Conservation (phyloP, 2,113 vertebrate genomes). For the Ploceus nigricollis region DNA sequence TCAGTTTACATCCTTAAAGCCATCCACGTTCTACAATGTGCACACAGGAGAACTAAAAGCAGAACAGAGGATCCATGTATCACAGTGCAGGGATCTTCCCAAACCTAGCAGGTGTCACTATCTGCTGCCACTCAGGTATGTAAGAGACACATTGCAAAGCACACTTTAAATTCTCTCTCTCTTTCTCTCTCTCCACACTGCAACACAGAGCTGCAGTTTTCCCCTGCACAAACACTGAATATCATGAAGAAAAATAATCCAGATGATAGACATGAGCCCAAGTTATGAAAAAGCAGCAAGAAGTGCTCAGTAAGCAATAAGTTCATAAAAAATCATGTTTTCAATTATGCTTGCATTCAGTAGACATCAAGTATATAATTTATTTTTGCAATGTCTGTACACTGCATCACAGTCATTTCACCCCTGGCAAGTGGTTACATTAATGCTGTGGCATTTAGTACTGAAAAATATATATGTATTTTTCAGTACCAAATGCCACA, state of each 20-base stretch:
- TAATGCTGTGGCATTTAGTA: not conserved
- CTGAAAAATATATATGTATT: not conserved
- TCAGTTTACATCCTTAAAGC: not conserved
- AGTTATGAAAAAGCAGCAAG: not conserved
- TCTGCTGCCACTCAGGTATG: accelerated
- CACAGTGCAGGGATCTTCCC: not conserved
- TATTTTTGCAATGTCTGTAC: not conserved
- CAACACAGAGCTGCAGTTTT: not conserved
- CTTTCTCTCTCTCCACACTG: not conserved
- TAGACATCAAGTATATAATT: not conserved
- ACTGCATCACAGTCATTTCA: not conserved
- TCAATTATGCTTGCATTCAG: not conserved
- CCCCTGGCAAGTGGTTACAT: not conserved
- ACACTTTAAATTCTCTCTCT: not conserved
- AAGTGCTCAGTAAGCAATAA: not conserved
- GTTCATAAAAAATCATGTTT: not conserved
- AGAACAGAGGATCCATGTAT: not conserved
- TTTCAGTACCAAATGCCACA: not conserved
- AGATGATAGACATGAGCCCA: not conserved
- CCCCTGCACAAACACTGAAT: not conserved
- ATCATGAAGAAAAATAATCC: not conserved
- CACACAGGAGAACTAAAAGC: not conserved
- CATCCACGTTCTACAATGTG: not conserved
- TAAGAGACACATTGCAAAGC: not conserved
- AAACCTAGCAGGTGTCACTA: not conserved